Evolutionary conservation across 1,140 invertebrate species (phyloP).

Genomic region (Drosophila lacteicornis): DNA sequence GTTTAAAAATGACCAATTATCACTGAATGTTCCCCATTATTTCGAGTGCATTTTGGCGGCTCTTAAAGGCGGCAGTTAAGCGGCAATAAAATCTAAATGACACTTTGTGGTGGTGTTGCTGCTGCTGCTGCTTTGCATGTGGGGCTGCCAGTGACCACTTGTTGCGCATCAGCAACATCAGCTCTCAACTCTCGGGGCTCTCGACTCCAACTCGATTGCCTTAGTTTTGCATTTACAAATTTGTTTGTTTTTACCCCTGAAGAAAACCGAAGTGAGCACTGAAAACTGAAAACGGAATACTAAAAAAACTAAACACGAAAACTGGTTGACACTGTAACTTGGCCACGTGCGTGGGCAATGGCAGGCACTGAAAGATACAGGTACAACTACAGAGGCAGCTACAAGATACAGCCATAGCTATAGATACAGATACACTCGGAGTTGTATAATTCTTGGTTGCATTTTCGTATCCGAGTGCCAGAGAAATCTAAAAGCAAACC

Average conservation of each 20-base stretch:
- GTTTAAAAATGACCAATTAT: too few species aligned
- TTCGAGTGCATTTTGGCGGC: conserved; percentile 31
- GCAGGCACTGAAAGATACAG: conserved; percentile 4
- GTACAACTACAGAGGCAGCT: conserved; percentile 19
- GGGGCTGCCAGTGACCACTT: conserved; percentile 20
- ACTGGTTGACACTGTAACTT: conserved; percentile 46
- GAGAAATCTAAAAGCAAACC: conserved; percentile 8
- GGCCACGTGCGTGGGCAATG: conserved; percentile 63
- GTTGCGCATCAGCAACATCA: conserved; percentile 27
- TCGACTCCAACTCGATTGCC: not conserved
- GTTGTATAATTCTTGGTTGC: conserved; percentile 69
- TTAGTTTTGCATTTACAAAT: conserved; percentile 32
- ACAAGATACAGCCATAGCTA: conserved; percentile 20
- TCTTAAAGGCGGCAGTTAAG: conserved; percentile 6
- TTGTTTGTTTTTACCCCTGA: not conserved
- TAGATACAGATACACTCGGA: conserved; percentile 22
- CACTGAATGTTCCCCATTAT: not conserved
- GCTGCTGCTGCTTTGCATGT: conserved; percentile 11
- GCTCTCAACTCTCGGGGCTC: not conserved
- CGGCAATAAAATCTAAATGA: conserved; percentile 36
- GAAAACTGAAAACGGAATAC: not conserved
- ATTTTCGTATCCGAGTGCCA: conserved; percentile 15
- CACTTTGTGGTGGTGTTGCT: conserved; percentile 22
- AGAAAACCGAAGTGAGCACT: not conserved
- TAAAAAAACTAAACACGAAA: conserved; percentile 14